Percentiles rank a stretch among this genome's conserved stretches.
Evolutionary conservation across 2,888 invertebrate species (phyloP).

Genomic region (Apodemia hepburni): DNA sequence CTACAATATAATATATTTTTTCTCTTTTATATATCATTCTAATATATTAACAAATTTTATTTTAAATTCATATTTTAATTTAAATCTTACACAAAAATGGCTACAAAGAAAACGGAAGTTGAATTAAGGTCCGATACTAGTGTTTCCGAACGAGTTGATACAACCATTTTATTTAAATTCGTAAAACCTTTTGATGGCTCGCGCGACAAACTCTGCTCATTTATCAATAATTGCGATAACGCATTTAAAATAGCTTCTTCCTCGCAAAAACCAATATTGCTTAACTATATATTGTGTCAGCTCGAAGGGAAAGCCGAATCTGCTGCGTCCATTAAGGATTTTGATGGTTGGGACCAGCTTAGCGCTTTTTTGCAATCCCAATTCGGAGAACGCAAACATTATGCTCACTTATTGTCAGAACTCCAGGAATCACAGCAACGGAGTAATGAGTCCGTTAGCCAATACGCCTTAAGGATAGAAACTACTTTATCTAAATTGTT

Average conservation of each 20-base stretch:
- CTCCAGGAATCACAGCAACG: neutral
- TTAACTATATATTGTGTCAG: neutral
- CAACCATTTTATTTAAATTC: constrained; percentile 1
- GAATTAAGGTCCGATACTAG: neutral
- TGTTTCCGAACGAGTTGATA: neutral
- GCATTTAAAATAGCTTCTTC: constrained; percentile 1
- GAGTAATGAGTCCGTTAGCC: neutral
- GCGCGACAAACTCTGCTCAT: neutral
- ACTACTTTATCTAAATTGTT: neutral
- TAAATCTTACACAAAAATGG: neutral
- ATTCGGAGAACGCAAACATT: neutral
- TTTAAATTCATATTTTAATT: neutral
- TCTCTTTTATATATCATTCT: no score
- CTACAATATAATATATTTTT: neutral
- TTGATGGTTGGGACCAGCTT: neutral
- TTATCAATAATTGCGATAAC: neutral
- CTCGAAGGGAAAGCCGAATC: neutral
- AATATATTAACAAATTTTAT: neutral
- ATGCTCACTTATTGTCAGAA: neutral
- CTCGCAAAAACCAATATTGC: neutral
- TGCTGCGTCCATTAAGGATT: neutral
- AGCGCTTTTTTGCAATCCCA: neutral
- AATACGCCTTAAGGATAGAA: neutral
- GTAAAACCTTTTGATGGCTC: neutral
- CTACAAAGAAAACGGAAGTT: neutral